Conservation (phyloP, 2,797 vertebrate species). For the Leontopithecus rosalia region DNA sequence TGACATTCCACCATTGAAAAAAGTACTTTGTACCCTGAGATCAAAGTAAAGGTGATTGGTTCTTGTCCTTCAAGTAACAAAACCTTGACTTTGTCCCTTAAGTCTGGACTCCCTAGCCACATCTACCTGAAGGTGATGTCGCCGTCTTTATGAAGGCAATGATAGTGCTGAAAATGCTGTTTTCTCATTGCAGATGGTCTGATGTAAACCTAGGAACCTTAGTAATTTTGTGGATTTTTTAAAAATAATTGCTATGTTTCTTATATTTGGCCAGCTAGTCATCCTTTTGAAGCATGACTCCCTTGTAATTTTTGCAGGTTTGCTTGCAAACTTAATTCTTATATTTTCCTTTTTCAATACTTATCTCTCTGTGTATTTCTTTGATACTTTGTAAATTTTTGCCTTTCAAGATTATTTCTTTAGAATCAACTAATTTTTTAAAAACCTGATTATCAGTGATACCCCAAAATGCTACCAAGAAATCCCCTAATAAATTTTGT, state of each 20-base stretch:
- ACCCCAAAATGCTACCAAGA: not conserved
- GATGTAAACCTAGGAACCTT: not conserved
- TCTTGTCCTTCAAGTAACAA: not conserved
- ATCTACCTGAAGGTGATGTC: not conserved
- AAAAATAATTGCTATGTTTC: not conserved
- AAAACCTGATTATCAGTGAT: not conserved
- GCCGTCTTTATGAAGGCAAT: not conserved
- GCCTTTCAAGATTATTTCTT: slow-evolving; percentile 44
- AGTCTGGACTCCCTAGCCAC: not conserved
- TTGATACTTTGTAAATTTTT: slow-evolving; percentile 9
- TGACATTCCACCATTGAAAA: not conserved
- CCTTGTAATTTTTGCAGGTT: not conserved
- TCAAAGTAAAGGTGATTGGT: not conserved
- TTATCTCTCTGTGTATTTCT: not conserved
- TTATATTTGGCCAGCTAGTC: not conserved
- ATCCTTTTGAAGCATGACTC: not conserved
- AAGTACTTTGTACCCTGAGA: not conserved
- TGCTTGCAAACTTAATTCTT: slow-evolving; percentile 24
- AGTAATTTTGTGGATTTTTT: slow-evolving; percentile 2
- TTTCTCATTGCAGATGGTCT: not conserved
- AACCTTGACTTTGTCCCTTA: not conserved
- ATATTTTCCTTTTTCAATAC: not conserved
- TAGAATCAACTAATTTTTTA: slow-evolving; percentile 17
- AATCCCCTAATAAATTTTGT: not conserved
- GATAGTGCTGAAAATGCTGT: not conserved